Base-by-base conservation (phyloP, 2,113 vertebrate genomes). In the Nematolebias whitei region DNA sequence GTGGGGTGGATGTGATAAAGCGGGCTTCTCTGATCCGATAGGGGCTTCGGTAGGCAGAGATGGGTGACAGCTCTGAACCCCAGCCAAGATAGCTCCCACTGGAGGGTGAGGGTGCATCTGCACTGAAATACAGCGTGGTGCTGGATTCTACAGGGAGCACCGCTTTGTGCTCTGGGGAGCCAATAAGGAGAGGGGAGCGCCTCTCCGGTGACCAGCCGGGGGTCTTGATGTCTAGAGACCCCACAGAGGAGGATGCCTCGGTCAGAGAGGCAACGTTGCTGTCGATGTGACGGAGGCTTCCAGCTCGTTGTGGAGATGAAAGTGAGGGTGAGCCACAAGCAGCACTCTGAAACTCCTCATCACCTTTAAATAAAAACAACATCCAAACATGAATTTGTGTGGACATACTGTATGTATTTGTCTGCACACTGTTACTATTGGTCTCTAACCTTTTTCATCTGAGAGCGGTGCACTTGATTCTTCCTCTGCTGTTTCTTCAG, bases 21-120 rank as follows among this genome's bases (percentile, higher is more conserved):
- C 85, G 90, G 15, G 90, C 87, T 61, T 91, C 90, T 35, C 88
- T 80, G 68, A 91, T 89, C 13, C 90, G 82, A 49, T 91, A 91
- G 56, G 90, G 90, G 51, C 88, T 91, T 54, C 90, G 67, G 72
- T 90, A 90, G 59, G 50, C 76, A 63, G 90, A 91, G 56, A 91
- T 89, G 50, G 90, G 90, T 0, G 90, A 91, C 66, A 91, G 24
- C 87, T 91, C 88, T 1, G 90, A 91, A 14, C 90, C 90, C 90
- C 90, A 91, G 66, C 90, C 90, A 0, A 91, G 81, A 29, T 91
- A 91, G 62, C 90, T 91, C 3, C 90, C 90, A 22, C 73, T 90
- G 26, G 90, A 90, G 1, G 90, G 90, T 13, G 90, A 90, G 5
- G 79, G 86, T 2, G 84, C 81, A 45, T 89, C 90, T 2, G 82